Evolutionary conservation across 1,140 invertebrate species (phyloP).

Genomic region (Drosophila tristis): DNA sequence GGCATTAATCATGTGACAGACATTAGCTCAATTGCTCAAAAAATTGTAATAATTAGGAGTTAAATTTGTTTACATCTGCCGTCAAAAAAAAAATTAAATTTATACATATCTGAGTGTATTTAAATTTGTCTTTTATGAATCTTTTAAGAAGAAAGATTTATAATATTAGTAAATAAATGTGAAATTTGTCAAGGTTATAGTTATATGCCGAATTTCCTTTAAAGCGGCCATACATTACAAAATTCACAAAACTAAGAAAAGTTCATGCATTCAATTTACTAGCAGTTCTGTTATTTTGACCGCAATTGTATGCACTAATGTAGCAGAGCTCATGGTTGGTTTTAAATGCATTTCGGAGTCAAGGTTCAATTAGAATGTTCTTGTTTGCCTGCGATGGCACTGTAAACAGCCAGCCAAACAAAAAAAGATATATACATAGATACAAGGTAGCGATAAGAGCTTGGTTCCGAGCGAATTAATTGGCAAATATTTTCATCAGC

Average conservation of each 20-base stretch:
- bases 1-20: conserved; percentile 30
- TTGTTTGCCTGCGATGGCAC: conserved; percentile 8
- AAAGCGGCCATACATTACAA: not conserved
- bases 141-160: no score
- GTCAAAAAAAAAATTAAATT: no score
- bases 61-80: not conserved
- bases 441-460: conserved; percentile 20
- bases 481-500: conserved; percentile 26
- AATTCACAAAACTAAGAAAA: not conserved
- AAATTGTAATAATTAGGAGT: conserved; percentile 19
- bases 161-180: no score
- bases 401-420: conserved; percentile 8
- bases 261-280: no score
- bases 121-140: no score
- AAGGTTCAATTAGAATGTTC: conserved; percentile 45
- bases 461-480: conserved; percentile 5
- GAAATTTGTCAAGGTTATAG: no score
- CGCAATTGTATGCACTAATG: no score
- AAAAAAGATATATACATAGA: not conserved
- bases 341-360: conserved; percentile 29
- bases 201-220: no score
- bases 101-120: no score
- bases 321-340: not conserved
- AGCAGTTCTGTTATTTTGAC: no score
- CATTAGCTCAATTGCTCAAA: conserved; percentile 8